Percentiles rank a stretch among this genome's conserved stretches.
phyloP scores from a whole-genome alignment of 1,140 invertebrate genomes.

The Antheraea mylitta region DNA sequence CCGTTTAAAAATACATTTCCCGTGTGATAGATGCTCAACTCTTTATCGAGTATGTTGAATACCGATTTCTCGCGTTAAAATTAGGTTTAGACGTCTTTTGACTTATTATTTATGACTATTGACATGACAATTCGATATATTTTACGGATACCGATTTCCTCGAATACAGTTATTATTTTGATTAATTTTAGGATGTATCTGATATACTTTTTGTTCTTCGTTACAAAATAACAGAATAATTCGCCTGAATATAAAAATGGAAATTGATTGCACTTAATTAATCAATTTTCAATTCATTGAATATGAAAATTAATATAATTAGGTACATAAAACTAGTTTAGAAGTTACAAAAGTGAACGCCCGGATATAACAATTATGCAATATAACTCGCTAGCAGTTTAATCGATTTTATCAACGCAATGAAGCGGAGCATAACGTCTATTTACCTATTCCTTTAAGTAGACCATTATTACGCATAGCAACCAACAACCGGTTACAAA shows the following conservation, averaged over 20 bases:
- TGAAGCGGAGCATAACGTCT: neutral
- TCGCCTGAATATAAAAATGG: no score
- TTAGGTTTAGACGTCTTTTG: no score
- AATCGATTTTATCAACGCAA: conserved; percentile 9
- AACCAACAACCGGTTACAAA: neutral
- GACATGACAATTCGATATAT: no score
- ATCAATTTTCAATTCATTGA: neutral
- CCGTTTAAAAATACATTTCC: conserved; percentile 57
- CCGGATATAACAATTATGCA: conserved; percentile 11
- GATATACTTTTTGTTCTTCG: no score
- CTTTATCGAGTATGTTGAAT: no score
- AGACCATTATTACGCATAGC: conserved; percentile 9
- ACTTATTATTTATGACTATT: no score
- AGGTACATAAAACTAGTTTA: conserved; percentile 11
- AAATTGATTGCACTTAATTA: no score
- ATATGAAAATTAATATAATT: neutral
- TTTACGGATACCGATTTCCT: no score
- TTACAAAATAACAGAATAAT: no score
- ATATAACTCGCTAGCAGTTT: conserved; percentile 5
- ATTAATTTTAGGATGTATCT: no score
- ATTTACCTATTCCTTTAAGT: conserved; percentile 11
- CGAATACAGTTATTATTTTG: no score
- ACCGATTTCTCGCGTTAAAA: no score
- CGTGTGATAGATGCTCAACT: neutral
- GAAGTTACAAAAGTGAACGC: conserved; percentile 10